Evolutionary conservation across 2,888 invertebrate genomes (phyloP).

Genomic region (Xylota segnis): DNA sequence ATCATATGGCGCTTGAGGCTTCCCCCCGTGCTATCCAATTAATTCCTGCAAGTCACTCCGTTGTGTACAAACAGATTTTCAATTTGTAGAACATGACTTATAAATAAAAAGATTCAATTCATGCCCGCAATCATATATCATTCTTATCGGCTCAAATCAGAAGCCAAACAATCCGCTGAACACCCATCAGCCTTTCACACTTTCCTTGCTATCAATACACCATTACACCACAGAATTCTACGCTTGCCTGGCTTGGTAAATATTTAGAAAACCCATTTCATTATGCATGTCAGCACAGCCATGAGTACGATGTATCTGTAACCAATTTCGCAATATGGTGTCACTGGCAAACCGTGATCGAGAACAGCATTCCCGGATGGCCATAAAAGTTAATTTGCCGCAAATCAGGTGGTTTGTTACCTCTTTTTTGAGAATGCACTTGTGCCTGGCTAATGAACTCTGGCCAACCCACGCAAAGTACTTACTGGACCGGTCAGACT

Average conservation of each 20-base stretch:
- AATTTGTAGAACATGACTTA: neutral
- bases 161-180: slow-evolving; percentile 7
- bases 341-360: neutral
- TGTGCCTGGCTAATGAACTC: slow-evolving; percentile 29
- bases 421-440: neutral
- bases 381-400: neutral
- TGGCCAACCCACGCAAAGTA: neutral
- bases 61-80: neutral
- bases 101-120: neutral
- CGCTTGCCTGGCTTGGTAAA: slow-evolving; percentile 13
- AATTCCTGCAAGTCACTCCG: neutral
- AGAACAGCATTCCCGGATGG: neutral
- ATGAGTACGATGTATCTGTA: no score
- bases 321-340: slow-evolving; percentile 37
- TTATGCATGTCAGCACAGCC: neutral
- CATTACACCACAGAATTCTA: slow-evolving; percentile 9
- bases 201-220: slow-evolving; percentile 2
- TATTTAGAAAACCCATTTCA: slow-evolving; percentile 6
- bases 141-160: neutral
- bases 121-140: neutral
- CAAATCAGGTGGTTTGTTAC: neutral
- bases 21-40: neutral
- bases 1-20: neutral
- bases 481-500: neutral
- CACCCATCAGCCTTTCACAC: neutral